Percentiles rank a stretch among this genome's conserved stretches.
phyloP scores from a whole-genome alignment of 2,113 vertebrate species.

The Ovis aries region DNA sequence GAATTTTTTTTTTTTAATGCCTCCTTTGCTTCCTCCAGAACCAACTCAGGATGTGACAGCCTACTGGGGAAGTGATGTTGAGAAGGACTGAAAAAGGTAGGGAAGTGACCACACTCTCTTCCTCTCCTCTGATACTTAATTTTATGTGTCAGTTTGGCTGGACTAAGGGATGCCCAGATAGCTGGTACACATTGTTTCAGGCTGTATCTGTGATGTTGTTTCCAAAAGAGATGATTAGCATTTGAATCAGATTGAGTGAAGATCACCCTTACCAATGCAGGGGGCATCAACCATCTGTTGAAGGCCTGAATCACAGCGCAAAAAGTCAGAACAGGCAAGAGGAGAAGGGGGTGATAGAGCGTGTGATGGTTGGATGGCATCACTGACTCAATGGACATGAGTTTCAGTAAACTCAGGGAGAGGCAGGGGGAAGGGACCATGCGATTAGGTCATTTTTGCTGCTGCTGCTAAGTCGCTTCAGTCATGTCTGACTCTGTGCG shows the following conservation, averaged over 20 bases:
- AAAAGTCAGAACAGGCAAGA: background rate
- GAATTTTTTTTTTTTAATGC: background rate
- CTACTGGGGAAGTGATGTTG: background rate
- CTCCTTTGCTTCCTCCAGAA: background rate
- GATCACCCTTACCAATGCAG: background rate
- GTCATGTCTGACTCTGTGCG: no score
- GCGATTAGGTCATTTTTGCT: background rate
- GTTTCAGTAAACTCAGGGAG: background rate
- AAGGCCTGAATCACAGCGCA: background rate
- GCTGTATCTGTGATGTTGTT: background rate
- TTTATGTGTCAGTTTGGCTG: background rate
- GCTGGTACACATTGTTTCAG: background rate
- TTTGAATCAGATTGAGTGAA: background rate
- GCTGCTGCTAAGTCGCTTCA: no score
- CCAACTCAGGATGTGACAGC: background rate
- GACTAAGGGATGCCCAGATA: background rate
- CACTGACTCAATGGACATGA: background rate
- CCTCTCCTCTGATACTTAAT: background rate
- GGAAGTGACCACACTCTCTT: background rate
- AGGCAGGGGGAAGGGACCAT: background rate
- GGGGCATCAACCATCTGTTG: background rate
- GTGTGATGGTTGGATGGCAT: background rate
- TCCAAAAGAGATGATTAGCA: background rate
- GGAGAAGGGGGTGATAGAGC: background rate
- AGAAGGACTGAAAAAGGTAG: background rate